These are phyloP conservation scores for Bambusicola thoracicus DNA, from an alignment of 2,113 vertebrate genomes.

Conservation along the genomic window DNA sequence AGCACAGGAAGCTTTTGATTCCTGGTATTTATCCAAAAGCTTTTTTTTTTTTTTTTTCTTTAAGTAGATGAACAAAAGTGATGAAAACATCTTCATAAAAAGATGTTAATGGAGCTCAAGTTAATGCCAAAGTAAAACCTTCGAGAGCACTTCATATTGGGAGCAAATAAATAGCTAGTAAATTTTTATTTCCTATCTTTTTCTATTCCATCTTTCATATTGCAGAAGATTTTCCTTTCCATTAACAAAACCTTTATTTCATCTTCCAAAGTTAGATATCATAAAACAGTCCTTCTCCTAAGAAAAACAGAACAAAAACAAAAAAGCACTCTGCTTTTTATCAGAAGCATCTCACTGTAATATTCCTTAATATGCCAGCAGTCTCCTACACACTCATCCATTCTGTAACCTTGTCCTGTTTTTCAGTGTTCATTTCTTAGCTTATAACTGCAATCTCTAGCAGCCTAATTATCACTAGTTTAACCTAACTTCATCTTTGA, in stretches of 20 bases:
- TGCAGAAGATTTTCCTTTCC: slow-evolving; percentile 4
- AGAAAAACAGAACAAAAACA: not conserved
- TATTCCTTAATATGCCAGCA: not conserved
- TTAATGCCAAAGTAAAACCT: not conserved
- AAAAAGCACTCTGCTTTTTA: not conserved
- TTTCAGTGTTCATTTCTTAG: slow-evolving; percentile 16
- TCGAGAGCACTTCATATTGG: not conserved
- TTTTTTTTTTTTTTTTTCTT: not conserved
- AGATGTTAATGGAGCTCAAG: not conserved
- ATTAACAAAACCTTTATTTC: not conserved
- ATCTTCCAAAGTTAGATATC: not conserved
- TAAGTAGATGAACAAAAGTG: not conserved
- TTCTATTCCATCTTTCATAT: not conserved
- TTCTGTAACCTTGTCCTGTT: not conserved
- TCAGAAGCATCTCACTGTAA: not conserved
- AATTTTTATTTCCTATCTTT: not conserved
- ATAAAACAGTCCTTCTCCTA: not conserved
- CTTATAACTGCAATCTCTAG: not conserved
- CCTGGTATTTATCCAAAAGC: not conserved
- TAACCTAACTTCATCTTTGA: not conserved
- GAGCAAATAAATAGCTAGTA: not conserved
- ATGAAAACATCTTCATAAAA: not conserved
- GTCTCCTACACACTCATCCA: slow-evolving; percentile 3
- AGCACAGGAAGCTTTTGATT: not conserved
- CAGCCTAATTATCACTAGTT: not conserved